A percentile compares a stretch with the other conserved stretches of the same genome.
These are phyloP conservation scores for Micropoecilia bifurca DNA, from an alignment of 2,797 vertebrate species.

Conservation along the genomic window DNA sequence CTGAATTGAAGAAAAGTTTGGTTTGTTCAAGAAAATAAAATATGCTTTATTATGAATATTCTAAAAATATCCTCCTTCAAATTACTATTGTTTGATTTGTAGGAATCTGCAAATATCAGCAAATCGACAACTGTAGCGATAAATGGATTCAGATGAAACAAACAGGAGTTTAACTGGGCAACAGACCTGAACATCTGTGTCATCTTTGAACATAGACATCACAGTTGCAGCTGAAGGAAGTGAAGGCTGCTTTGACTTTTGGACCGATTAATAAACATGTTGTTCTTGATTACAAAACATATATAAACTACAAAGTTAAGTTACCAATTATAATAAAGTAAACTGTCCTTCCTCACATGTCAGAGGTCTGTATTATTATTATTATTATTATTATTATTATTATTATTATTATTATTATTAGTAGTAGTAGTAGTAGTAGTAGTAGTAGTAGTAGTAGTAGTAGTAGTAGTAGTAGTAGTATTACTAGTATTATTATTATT, in stretches of 20 bases:
- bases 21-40: neutral
- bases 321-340: neutral
- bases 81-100: neutral
- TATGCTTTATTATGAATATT: constrained; percentile 1
- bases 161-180: constrained; percentile 33
- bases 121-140: constrained; percentile 16
- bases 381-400: neutral
- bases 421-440: no score
- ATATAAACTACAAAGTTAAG: neutral
- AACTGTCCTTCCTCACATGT: neutral
- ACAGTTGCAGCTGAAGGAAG: neutral
- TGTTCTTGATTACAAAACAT: neutral
- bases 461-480: no score
- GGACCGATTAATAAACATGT: neutral
- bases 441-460: no score
- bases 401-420: neutral
- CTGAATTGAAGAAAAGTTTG: neutral
- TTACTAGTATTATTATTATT: neutral
- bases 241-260: neutral
- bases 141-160: constrained; percentile 4
- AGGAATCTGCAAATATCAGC: constrained; percentile 27
- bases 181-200: constrained; percentile 35
- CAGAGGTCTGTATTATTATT: neutral
- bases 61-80: constrained; percentile 21
- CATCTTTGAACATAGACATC: constrained; percentile 14